Conservation (phyloP, 2,888 invertebrate species). For the Calameuta pallipes region DNA sequence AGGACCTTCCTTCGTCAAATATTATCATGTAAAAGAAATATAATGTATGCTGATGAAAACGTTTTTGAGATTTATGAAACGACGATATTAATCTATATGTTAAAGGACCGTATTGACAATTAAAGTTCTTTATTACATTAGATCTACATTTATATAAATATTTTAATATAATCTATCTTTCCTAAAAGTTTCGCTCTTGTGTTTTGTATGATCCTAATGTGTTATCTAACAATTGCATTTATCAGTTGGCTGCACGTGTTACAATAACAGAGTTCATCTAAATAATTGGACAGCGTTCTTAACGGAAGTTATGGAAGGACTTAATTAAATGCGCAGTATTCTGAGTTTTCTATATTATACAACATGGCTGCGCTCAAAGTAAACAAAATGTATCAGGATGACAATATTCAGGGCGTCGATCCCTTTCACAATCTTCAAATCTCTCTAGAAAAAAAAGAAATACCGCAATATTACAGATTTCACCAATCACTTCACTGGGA, state of each 20-base stretch:
- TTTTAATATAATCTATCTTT: constrained; percentile 18
- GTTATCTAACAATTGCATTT: constrained; percentile 15
- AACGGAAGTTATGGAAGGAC: neutral
- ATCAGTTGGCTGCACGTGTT: neutral
- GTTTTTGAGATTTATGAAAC: neutral
- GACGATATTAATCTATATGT: neutral
- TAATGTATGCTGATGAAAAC: too few relatives aligned
- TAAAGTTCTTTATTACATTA: constrained; percentile 21
- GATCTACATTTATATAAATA: constrained; percentile 25
- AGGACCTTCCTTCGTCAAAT: too few relatives aligned
- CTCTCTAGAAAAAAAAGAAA: neutral
- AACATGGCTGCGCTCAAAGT: neutral
- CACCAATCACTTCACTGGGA: neutral
- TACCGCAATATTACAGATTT: neutral
- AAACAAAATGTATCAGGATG: neutral
- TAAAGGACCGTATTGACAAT: constrained; percentile 1
- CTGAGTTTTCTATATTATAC: neutral
- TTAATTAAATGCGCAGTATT: neutral
- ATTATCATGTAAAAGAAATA: too few relatives aligned
- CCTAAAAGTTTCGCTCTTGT: constrained; percentile 8
- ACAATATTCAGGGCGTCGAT: neutral
- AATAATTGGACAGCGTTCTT: neutral
- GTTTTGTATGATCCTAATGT: constrained; percentile 8
- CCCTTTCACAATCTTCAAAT: neutral
- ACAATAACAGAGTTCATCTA: neutral